These are phyloP conservation scores for Phalacrocorax brasilianus DNA, from an alignment of 2,113 vertebrate species.

Conservation along the genomic window DNA sequence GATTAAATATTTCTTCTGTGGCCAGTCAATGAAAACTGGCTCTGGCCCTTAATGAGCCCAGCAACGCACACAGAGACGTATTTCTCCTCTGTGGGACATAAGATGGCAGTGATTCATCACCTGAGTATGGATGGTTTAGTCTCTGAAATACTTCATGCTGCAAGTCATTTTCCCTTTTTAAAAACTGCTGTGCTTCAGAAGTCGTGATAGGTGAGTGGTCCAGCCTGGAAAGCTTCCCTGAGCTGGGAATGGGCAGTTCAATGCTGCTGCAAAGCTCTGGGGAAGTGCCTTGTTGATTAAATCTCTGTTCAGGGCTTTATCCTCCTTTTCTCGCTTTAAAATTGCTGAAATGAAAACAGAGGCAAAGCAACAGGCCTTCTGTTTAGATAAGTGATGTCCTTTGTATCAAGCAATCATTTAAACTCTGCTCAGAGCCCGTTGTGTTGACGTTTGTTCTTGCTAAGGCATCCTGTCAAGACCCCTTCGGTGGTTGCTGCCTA, in stretches of 20 bases:
- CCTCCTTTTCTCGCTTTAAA: background rate
- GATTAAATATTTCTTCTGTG: background rate
- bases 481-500: background rate
- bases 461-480: background rate
- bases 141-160: background rate
- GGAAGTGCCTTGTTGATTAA: background rate
- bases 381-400: background rate
- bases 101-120: background rate
- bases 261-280: background rate
- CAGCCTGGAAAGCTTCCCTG: background rate
- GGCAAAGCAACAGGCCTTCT: background rate
- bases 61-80: background rate
- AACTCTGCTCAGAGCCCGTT: background rate
- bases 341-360: constrained; percentile 11
- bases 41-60: background rate
- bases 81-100: background rate
- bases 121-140: background rate
- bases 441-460: background rate
- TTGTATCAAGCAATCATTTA: background rate
- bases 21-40: background rate
- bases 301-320: background rate
- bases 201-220: background rate
- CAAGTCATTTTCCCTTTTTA: background rate
- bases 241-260: background rate
- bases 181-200: background rate